Base-by-base conservation (phyloP, 2,797 vertebrate species). In the Mionectes olivaceus region DNA sequence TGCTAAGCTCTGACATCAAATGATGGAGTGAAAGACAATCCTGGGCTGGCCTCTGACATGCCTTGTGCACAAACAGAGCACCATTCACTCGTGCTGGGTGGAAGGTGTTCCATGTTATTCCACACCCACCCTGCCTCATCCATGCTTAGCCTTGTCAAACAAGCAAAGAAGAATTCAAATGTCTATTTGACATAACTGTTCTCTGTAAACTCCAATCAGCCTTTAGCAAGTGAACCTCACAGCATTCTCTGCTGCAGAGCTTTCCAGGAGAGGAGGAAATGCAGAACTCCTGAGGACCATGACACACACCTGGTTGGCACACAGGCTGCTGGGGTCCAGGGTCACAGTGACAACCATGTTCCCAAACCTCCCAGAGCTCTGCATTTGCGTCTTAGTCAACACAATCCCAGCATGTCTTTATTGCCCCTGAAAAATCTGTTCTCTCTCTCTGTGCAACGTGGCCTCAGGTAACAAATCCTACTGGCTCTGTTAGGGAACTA, bases 71-170 rank as follows among this genome's bases (percentile, higher is more conserved):
- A 63, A 71, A 11, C 3, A 9, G 32, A 11, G 21, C 5, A 0
- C 7, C 23, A 1, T 13, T 21, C 44, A 4, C 39, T 8, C 46
- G 0, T 3, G 0, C 3, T 4, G 52, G 1, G 30, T 24, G 57
- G 21, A 61, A 75, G 39, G 55, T 47, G 81, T 13, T 32, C 27
- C 1, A 8, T 37, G 67, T 2, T 32, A 33, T 2, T 63, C 70
- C 44, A 24, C n/a, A 65, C 1, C 61, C 81, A 24, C 30, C 56
- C 70, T 46, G 50, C 63, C 78, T 37, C 57, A 16, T 1, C 27
- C 61, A 14, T 5, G 50, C 70, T 22, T 4, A 39, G 39, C 3
- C 1, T 5, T 11, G 11, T 47, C 27, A 50, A 46, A 80, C 55
- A 18, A 43, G 69, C 30, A 69, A 17, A 7, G 10, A 59, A 47